Evolutionary conservation across 2,888 invertebrate species (phyloP).

Genomic region (Gryllus longicercus): DNA sequence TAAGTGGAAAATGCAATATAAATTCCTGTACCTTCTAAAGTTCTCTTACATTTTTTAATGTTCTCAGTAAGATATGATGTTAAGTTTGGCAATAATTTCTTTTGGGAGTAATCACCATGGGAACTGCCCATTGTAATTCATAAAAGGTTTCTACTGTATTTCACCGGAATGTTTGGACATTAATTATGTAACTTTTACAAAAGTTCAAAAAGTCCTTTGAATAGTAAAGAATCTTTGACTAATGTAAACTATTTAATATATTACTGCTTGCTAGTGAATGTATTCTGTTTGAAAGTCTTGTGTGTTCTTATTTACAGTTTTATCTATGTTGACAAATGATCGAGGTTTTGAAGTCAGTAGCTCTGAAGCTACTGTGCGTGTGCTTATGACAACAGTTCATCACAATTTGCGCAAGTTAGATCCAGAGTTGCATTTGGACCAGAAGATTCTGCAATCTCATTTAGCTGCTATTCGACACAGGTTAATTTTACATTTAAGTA

Average conservation of each 20-base stretch:
- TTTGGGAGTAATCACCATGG: too few relatives aligned
- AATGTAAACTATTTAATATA: too few relatives aligned
- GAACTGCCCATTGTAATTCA: too few relatives aligned
- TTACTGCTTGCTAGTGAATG: too few relatives aligned
- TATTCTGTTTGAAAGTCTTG: neutral
- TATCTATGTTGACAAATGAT: slow-evolving; percentile 56
- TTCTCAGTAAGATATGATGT: too few relatives aligned
- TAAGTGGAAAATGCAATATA: too few relatives aligned
- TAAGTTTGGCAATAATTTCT: too few relatives aligned
- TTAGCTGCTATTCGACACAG: slow-evolving; percentile 89
- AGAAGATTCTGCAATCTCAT: slow-evolving; percentile 78
- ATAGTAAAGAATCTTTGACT: neutral
- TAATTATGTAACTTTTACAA: too few relatives aligned
- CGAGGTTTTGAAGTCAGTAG: slow-evolving; percentile 87
- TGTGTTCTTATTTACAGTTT: slow-evolving; percentile 43
- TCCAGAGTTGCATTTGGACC: slow-evolving; percentile 71
- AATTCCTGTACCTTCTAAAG: too few relatives aligned
- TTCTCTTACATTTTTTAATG: too few relatives aligned
- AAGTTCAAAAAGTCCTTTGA: neutral
- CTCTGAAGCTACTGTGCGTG: slow-evolving; percentile 79
- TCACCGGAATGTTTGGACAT: too few relatives aligned
- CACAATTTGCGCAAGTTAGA: slow-evolving; percentile 92
- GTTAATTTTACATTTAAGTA: slow-evolving; percentile 37
- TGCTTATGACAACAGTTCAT: slow-evolving; percentile 90
- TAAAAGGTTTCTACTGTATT: too few relatives aligned